phyloP scores from a whole-genome alignment of 2,113 vertebrate species.

The Amphiprion ocellaris region DNA sequence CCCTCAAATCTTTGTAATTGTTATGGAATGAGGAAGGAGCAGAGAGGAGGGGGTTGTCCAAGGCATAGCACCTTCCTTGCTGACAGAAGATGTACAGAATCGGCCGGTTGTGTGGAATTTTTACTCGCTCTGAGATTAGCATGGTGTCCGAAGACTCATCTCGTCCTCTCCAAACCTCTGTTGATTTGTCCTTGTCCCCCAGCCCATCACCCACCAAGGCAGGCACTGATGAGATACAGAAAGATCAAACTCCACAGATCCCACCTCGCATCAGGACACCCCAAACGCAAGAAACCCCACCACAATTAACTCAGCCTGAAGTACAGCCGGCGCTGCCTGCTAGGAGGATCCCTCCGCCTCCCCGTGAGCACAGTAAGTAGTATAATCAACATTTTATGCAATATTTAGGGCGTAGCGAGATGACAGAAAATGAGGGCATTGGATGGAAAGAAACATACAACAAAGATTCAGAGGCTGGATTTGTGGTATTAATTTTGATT shows the following conservation, averaged over 20 bases:
- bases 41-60: not conserved
- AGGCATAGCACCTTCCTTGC: not conserved
- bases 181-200: constrained; percentile 31
- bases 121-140: constrained; percentile 1
- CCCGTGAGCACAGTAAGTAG: constrained; percentile 53
- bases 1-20: not conserved
- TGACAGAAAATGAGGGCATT: not conserved
- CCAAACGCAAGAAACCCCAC: constrained; percentile 31
- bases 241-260: constrained; percentile 58
- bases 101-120: constrained; percentile 29
- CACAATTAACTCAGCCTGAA: constrained; percentile 30
- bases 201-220: constrained; percentile 42
- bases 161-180: constrained; percentile 3
- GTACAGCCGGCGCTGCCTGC: constrained; percentile 30
- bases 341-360: constrained; percentile 10
- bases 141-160: constrained; percentile 21
- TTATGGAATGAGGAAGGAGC: not conserved
- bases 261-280: constrained; percentile 59
- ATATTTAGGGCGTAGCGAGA: not conserved
- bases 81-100: constrained; percentile 47
- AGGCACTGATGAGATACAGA: constrained; percentile 37
- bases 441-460: not conserved
- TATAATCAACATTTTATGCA: not conserved
- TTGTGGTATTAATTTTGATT: no score
- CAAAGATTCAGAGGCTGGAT: no score